Evolutionary conservation across 2,888 invertebrate species (phyloP), one percentile per base, ranked within the genome.

Genomic region (Lamellibrachia columna): DNA sequence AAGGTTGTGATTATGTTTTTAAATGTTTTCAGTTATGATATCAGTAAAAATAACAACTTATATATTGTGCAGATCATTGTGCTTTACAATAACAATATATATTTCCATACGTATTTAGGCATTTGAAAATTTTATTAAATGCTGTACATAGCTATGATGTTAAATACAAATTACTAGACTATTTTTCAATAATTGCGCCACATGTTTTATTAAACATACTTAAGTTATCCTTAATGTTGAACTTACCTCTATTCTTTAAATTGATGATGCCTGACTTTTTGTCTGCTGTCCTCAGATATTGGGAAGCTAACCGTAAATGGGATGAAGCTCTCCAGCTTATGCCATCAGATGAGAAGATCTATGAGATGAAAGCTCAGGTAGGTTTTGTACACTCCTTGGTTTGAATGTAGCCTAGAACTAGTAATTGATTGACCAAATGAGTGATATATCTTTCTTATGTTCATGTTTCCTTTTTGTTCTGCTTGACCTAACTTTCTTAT

Each of bases 331-430:
- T 96, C 52, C 95, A 95, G 91, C 93, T 96, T 22, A 95, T 95
- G 22, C 96, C 96, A 58, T 92, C 93, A 22, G 95, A 96, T 94
- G 95, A 95, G 93, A 96, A 95, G 92, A 94, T 96, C n/a, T 95
- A 96, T 94, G 97, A 97, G 94, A 97, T 97, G 97, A 96, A 96
- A 94, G 95, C 97, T 90, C 97, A 97, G 96, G 97, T 96, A 94
- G 93, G 28, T 55, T 91, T 28, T 75, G 6, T 22, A 75, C 22
- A n/a, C 40, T 15, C 40, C 22, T 75, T 11, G 75, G 15, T 22
- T 75, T 75, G 6, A 75, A 22, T 6, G 75, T 22, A 75, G 22
- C n/a, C 75, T 6, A 53, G 15, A 53, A 52, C 3, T 91, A 53
- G 28, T 53, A 53, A 28, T 91, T 11, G 11, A 6, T 91, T 91